Evolutionary conservation across 2,888 invertebrate species (phyloP).

Genomic region (Patella depressa): DNA sequence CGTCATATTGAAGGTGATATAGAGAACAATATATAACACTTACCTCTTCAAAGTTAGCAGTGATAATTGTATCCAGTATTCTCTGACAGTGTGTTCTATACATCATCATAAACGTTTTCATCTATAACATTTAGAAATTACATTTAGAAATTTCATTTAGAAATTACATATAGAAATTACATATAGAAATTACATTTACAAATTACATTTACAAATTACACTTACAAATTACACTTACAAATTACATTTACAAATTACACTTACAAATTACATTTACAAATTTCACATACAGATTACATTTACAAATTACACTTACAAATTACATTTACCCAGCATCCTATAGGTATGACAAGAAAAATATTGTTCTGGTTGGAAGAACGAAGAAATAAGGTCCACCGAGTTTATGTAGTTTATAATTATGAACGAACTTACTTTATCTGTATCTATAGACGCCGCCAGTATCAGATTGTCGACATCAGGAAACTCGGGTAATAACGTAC

Average conservation of each 20-base stretch:
- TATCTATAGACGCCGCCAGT: slow-evolving; percentile 54
- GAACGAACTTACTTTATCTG: slow-evolving; percentile 59
- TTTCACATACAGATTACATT: too few species aligned
- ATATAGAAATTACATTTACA: too few species aligned
- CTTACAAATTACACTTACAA: too few species aligned
- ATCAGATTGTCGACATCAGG: slow-evolving; percentile 64
- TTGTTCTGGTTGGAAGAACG: not conserved
- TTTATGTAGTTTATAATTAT: not conserved
- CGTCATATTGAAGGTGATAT: too few species aligned
- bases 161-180: too few species aligned
- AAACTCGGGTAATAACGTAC: slow-evolving; percentile 71
- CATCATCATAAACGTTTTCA: slow-evolving; percentile 71
- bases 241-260: too few species aligned
- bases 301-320: not conserved
- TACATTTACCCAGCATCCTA: not conserved
- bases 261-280: too few species aligned
- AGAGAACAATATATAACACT: not conserved
- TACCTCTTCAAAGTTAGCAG: slow-evolving; percentile 71
- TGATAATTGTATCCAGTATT: slow-evolving; percentile 70
- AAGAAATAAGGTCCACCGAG: too few species aligned
- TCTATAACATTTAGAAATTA: slow-evolving; percentile 56
- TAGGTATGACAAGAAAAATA: not conserved
- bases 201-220: too few species aligned
- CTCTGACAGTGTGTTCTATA: slow-evolving; percentile 71
- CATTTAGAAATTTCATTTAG: too few species aligned